These are phyloP conservation scores for Chaetoderma sp. DNA, from an alignment of 2,888 invertebrate genomes.

Conservation along the genomic window DNA sequence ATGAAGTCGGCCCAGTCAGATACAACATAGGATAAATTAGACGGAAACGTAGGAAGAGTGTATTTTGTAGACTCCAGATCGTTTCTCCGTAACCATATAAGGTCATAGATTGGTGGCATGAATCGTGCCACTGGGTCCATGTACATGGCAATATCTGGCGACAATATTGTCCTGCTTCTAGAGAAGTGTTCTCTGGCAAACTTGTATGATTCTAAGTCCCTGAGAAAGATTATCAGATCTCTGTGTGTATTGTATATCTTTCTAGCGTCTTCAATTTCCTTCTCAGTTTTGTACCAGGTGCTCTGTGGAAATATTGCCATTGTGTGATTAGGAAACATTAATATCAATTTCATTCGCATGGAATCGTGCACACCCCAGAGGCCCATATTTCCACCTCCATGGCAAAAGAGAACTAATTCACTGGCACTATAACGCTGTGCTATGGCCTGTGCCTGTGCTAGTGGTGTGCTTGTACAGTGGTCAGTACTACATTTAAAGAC, in stretches of 20 bases:
- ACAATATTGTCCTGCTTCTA: conserved; percentile 18
- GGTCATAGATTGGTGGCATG: conserved; percentile 32
- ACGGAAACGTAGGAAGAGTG: conserved; percentile 10
- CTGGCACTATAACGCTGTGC: background rate
- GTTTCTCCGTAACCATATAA: conserved; percentile 31
- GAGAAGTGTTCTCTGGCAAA: conserved; percentile 18
- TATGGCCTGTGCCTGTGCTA: conserved; percentile 4
- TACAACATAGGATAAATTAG: conserved; percentile 10
- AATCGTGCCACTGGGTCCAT: conserved; percentile 21
- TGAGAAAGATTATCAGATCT: conserved; percentile 24
- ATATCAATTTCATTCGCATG: background rate
- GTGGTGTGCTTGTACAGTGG: background rate
- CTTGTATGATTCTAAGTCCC: conserved; percentile 19
- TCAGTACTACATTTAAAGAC: conserved; percentile 15
- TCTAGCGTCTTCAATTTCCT: background rate
- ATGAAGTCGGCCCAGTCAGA: conserved; percentile 29
- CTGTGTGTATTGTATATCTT: conserved; percentile 18
- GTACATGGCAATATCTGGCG: conserved; percentile 37
- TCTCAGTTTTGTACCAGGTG: conserved; percentile 13
- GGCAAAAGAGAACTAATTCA: conserved; percentile 34
- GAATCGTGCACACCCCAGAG: conserved; percentile 5
- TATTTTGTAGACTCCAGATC: conserved; percentile 28
- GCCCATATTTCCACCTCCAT: conserved; percentile 40
- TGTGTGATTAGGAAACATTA: conserved; percentile 18
- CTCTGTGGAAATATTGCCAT: conserved; percentile 34